Conservation (phyloP, 2,797 vertebrate species). For the Hylomyscus alleni region DNA sequence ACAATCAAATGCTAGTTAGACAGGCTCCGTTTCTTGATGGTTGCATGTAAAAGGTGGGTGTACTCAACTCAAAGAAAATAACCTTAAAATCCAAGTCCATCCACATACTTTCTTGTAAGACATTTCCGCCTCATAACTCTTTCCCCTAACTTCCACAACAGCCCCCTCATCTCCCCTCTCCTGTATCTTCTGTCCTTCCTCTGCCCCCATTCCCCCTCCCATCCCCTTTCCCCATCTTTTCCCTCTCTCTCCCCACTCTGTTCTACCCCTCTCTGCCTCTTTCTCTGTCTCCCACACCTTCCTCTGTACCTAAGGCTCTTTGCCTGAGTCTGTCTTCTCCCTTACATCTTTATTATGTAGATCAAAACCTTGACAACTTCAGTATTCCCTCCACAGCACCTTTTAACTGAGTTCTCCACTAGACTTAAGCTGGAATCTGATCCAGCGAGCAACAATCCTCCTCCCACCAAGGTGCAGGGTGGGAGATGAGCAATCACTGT, state of each 20-base stretch:
- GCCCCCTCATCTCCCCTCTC: too few relatives aligned
- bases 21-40: neutral
- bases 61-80: constrained; percentile 24
- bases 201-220: too few relatives aligned
- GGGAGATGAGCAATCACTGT: neutral
- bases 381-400: neutral
- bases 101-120: constrained; percentile 9
- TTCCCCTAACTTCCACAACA: too few relatives aligned
- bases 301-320: neutral
- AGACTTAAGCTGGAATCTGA: neutral
- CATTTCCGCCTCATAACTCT: neutral
- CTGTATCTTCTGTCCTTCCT: too few relatives aligned
- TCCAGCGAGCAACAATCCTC: neutral
- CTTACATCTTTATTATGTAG: constrained; percentile 19
- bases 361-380: constrained; percentile 38
- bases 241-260: rapidly evolving
- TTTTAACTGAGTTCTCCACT: neutral
- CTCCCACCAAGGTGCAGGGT: neutral
- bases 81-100: neutral
- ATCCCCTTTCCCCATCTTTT: too few relatives aligned
- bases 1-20: neutral
- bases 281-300: rapidly evolving
- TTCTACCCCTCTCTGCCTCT: neutral
- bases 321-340: neutral
- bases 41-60: neutral